Percentiles rank a stretch among this genome's conserved stretches.
Conservation (phyloP, 2,888 invertebrate species). For the Microplitis manilae region DNA sequence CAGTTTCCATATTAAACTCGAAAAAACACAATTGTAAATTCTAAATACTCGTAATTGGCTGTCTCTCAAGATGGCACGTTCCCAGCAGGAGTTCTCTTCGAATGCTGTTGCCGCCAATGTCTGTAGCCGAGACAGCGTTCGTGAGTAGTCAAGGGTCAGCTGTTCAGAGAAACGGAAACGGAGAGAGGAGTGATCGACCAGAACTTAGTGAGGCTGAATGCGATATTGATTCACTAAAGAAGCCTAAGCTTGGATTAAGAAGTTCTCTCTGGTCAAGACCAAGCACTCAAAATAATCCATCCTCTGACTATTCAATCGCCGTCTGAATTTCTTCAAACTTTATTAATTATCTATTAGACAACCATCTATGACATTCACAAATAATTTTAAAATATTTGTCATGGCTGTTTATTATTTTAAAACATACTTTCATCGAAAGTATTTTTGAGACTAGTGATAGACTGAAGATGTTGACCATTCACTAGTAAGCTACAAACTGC, state of each 20-base stretch:
- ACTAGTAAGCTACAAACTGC: slow-evolving; percentile 31
- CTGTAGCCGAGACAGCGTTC: slow-evolving; percentile 75
- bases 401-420: slow-evolving; percentile 6
- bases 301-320: slow-evolving; percentile 83
- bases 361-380: slow-evolving; percentile 30
- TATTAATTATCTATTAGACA: slow-evolving; percentile 29
- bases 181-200: slow-evolving; percentile 73
- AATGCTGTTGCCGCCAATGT: slow-evolving; percentile 78
- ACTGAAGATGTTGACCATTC: slow-evolving; percentile 35
- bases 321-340: slow-evolving; percentile 73
- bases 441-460: slow-evolving; percentile 28
- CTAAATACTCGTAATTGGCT: slow-evolving; percentile 45
- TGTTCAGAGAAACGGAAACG: slow-evolving; percentile 56
- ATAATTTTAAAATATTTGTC: slow-evolving; percentile 25
- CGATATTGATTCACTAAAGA: slow-evolving; percentile 83
- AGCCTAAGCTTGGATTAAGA: slow-evolving; percentile 80
- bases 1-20: slow-evolving; percentile 28
- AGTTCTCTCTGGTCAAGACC: slow-evolving; percentile 82
- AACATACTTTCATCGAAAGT: neutral
- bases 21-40: slow-evolving; percentile 28
- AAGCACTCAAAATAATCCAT: slow-evolving; percentile 75
- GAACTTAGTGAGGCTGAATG: slow-evolving; percentile 82
- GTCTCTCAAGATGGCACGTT: slow-evolving; percentile 73
- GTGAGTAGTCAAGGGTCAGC: slow-evolving; percentile 64
- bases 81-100: slow-evolving; percentile 74